Percentiles rank a stretch among this genome's conserved stretches.
Conservation (phyloP, 2,113 vertebrate species). For the Mustelus asterias region DNA sequence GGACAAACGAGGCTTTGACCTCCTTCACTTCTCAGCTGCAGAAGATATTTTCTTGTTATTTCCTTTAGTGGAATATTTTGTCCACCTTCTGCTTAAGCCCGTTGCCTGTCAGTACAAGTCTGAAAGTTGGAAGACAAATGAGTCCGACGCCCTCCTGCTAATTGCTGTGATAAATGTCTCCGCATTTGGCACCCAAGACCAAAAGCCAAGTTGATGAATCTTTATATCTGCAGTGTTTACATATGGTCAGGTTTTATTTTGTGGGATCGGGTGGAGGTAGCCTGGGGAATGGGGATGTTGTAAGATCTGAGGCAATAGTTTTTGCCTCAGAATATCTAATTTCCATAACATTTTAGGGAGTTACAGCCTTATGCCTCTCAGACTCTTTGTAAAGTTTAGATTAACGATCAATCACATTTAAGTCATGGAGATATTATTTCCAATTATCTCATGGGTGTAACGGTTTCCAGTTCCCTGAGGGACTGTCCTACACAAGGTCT, state of each 20-base stretch:
- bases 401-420: background rate
- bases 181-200: background rate
- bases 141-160: background rate
- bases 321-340: background rate
- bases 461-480: background rate
- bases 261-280: too few species aligned
- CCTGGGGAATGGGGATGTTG: background rate
- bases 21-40: background rate
- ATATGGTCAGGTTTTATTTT: background rate
- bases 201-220: background rate
- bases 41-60: background rate
- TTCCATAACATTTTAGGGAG: background rate
- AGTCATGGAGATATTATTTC: background rate
- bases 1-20: background rate
- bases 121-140: background rate
- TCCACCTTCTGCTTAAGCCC: background rate
- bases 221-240: background rate
- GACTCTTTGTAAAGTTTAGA: too few species aligned
- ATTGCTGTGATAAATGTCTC: background rate
- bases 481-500: background rate
- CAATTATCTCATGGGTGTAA: background rate
- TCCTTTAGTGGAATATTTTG: background rate
- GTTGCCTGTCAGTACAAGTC: background rate
- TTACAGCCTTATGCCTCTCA: background rate
- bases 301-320: background rate